phyloP scores from a whole-genome alignment of 2,888 invertebrate species.

The Coenonympha glycerion region DNA sequence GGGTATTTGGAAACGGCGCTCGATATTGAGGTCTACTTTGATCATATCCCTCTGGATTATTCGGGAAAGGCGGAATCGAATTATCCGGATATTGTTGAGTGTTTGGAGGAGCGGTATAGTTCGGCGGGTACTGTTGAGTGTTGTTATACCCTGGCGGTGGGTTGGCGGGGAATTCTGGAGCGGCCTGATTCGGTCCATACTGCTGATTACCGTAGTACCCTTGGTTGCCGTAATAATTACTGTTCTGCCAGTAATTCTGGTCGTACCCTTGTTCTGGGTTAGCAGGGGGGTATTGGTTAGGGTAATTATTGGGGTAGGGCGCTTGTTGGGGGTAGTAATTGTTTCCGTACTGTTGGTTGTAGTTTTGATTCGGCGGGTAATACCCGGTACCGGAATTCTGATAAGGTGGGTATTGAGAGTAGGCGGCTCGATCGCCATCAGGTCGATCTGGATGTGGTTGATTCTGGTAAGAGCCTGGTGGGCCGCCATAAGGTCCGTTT shows the following conservation, averaged over 20 bases:
- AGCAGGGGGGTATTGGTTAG: constrained; percentile 61
- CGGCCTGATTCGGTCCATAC: constrained; percentile 50
- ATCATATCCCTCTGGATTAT: constrained; percentile 51
- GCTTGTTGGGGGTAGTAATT: constrained; percentile 63
- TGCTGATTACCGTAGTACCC: constrained; percentile 64
- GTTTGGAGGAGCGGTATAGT: constrained; percentile 45
- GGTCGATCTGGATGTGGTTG: constrained; percentile 33
- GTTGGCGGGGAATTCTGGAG: constrained; percentile 50
- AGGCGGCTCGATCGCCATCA: constrained; percentile 42
- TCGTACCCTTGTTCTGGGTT: constrained; percentile 55
- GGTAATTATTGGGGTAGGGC: constrained; percentile 57
- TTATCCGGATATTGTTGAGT: constrained; percentile 50
- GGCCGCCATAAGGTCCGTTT: constrained; percentile 55
- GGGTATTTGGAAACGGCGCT: constrained; percentile 39
- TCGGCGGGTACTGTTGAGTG: constrained; percentile 52
- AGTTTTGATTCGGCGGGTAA: constrained; percentile 70
- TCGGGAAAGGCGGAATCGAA: constrained; percentile 49
- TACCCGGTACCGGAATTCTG: constrained; percentile 55
- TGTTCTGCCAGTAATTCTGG: constrained; percentile 65
- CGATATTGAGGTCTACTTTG: constrained; percentile 54
- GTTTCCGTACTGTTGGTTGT: constrained; percentile 59
- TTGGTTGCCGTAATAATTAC: constrained; percentile 58
- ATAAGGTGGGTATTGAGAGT: constrained; percentile 61
- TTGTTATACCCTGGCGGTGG: constrained; percentile 48
- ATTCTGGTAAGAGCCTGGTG: constrained; percentile 38